phyloP scores from a whole-genome alignment of 2,797 vertebrate species.

The Dipus sagitta region DNA sequence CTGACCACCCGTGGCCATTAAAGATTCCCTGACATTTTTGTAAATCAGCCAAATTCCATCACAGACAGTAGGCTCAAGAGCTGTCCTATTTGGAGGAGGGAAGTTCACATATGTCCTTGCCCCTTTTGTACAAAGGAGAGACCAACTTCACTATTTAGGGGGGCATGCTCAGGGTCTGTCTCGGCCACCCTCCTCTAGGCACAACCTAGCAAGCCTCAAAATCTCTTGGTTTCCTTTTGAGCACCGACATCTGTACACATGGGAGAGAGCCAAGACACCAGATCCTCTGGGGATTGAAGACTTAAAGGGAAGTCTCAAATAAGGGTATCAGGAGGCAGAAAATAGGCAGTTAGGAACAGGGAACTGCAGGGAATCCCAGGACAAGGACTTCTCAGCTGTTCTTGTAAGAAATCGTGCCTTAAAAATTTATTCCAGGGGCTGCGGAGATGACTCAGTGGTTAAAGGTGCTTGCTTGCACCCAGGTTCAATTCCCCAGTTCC shows the following conservation, averaged over 20 bases:
- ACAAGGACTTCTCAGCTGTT: not conserved
- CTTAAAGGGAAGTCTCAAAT: not conserved
- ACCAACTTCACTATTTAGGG: not conserved
- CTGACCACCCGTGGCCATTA: conserved; percentile 74
- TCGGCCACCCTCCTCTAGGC: not conserved
- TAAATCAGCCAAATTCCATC: conserved; percentile 67
- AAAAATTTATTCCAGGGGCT: not conserved
- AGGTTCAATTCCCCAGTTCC: not conserved
- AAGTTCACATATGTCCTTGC: not conserved
- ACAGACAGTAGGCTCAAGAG: conserved; percentile 25
- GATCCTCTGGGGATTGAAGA: not conserved
- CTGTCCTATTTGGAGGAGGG: not conserved
- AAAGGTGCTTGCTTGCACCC: not conserved
- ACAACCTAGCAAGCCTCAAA: not conserved
- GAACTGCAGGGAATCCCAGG: not conserved
- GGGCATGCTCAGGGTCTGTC: not conserved
- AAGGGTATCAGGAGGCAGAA: not conserved
- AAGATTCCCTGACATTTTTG: conserved; percentile 72
- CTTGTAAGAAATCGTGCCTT: not conserved
- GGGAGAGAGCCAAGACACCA: not conserved
- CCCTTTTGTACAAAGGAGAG: not conserved
- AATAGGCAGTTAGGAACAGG: not conserved
- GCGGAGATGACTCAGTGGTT: not conserved
- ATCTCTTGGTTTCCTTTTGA: not conserved
- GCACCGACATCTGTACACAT: not conserved